These are phyloP conservation scores for Drosophila demipolita DNA, from an alignment of 2,888 invertebrate species.

Conservation along the genomic window DNA sequence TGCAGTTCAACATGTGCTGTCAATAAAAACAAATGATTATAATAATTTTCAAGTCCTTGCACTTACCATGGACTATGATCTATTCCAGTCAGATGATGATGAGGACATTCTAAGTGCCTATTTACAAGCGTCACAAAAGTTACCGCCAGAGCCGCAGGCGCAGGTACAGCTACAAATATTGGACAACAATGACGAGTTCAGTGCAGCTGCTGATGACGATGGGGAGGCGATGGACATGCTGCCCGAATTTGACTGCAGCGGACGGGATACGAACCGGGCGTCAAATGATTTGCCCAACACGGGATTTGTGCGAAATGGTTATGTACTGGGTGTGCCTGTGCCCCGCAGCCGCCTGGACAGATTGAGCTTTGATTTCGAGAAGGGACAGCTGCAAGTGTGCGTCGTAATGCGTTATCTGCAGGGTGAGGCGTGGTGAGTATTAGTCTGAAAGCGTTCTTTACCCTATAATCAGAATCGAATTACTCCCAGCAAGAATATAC, in stretches of 20 bases:
- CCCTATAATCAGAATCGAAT: background rate
- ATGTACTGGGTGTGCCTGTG: constrained; percentile 40
- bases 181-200: background rate
- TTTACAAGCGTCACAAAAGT: constrained; percentile 72
- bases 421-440: constrained; percentile 78
- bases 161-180: background rate
- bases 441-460: background rate
- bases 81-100: constrained; percentile 84
- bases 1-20: constrained; percentile 7
- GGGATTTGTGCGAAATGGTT: constrained; percentile 78
- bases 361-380: constrained; percentile 70
- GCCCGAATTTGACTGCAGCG: constrained; percentile 82
- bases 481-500: constrained; percentile 77
- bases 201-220: constrained; percentile 11
- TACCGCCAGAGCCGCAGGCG: constrained; percentile 5
- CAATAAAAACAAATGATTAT: background rate
- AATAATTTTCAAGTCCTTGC: background rate
- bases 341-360: constrained; percentile 45
- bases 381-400: constrained; percentile 58
- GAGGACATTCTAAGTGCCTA: constrained; percentile 82
- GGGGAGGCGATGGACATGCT: constrained; percentile 50
- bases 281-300: constrained; percentile 65
- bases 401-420: constrained; percentile 65
- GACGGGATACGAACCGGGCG: constrained; percentile 74
- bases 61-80: constrained; percentile 83